Conservation (phyloP, 2,797 vertebrate species). For the Danio choprae region DNA sequence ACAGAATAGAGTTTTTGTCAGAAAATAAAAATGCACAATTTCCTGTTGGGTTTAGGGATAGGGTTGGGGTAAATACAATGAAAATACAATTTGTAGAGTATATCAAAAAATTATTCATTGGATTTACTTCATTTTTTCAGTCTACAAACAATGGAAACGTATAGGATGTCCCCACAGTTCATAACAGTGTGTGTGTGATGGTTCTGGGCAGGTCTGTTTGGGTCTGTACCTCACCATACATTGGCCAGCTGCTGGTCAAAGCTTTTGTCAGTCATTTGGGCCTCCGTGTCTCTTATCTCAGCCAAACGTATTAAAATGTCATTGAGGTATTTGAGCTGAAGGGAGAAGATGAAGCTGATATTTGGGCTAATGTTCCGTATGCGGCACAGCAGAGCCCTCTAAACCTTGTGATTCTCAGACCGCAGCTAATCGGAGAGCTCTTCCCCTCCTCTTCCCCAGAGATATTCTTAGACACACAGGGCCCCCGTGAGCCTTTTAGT, state of each 20-base stretch:
- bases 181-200: constrained; percentile 3
- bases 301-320: constrained; percentile 57
- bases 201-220: constrained; percentile 29
- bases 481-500: constrained; percentile 60
- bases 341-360: constrained; percentile 40
- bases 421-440: constrained; percentile 55
- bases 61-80: too few species aligned
- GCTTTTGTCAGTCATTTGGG: constrained; percentile 49
- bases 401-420: constrained; percentile 44
- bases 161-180: too few species aligned
- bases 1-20: too few species aligned
- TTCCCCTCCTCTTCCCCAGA: constrained; percentile 56
- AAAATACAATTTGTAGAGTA: too few species aligned
- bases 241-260: constrained; percentile 46
- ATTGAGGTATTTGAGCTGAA: constrained; percentile 51
- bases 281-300: constrained; percentile 48
- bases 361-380: constrained; percentile 46
- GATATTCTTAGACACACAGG: constrained; percentile 61
- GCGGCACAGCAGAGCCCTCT: constrained; percentile 16
- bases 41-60: too few species aligned
- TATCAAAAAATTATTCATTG: too few species aligned
- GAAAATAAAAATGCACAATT: too few species aligned
- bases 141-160: too few species aligned
- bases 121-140: too few species aligned
- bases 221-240: constrained; percentile 15